Base-by-base conservation (phyloP, 2,888 invertebrate genomes). In the Athrips mouffetella region DNA sequence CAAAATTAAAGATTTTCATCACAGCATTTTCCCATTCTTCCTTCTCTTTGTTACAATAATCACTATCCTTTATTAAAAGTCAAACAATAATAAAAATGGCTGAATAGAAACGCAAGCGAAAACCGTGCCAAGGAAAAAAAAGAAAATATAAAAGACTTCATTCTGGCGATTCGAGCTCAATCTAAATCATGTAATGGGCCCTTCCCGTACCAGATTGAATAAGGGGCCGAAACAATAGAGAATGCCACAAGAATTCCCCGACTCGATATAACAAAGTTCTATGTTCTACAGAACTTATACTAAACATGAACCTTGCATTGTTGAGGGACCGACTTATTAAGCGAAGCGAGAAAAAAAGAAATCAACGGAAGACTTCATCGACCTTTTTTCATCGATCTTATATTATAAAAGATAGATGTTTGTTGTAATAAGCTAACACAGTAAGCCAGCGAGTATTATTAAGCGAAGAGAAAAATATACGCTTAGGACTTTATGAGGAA, bases 131-230 rank as follows among this genome's bases (percentile, higher is more conserved):
- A 21, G 37, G 21, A 21, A 37, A 48, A 52, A 42, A 18, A 30
- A 47, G 25, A 31, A 29, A 30, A 42, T 37, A 35, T 50, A 55
- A 54, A 55, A 49, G 49, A 54, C 51, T 50, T 53, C 52, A 53
- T 54, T 53, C 45, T 47, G 50, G 53, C 58, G 50, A 53, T 54
- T 53, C 45, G 47, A 49, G 53, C 58, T 53, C 59, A 62, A 58
- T 59, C 62, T 58, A 57, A 63, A 60, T 57, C 62, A 62, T 59
- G 58, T 60, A 62, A 63, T 62, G 51, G n/a, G 56, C 25, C 37
- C 39, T 37, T 21, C 21, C 53, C 51, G 40, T 46, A 46, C 40
- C 41, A 50, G 55, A 52, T 55, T 55, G 54, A 59, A 58, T 59
- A 52, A 52, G 51, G 51, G 33, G n/a, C n/a, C 51, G 49, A 58